Evolutionary conservation across 2,888 invertebrate species (phyloP).

Genomic region (Rhagonycha fulva): DNA sequence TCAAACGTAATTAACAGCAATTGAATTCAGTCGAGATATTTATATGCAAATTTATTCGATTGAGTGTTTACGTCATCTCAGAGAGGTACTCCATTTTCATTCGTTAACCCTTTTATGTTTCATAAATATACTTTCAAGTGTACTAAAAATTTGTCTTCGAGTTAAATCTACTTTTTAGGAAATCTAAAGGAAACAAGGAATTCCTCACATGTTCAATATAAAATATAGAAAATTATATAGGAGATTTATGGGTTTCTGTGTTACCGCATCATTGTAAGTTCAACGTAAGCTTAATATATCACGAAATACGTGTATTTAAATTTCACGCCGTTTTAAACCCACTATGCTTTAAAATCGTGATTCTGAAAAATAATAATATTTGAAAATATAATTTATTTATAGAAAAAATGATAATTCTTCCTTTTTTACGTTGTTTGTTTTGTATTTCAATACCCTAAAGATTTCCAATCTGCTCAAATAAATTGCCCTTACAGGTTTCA

Average conservation of each 20-base stretch:
- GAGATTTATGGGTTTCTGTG: neutral
- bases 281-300: neutral
- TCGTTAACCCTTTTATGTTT: neutral
- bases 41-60: slow-evolving; percentile 24
- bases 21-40: slow-evolving; percentile 9
- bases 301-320: neutral
- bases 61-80: slow-evolving; percentile 17
- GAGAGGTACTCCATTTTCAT: slow-evolving; percentile 11
- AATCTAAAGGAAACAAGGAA: neutral
- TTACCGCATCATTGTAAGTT: neutral
- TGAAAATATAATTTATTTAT: no score
- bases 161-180: neutral
- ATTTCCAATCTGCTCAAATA: no score
- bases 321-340: neutral
- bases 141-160: neutral
- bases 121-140: neutral
- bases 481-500: no score
- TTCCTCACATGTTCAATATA: neutral
- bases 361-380: neutral
- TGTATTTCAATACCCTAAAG: no score
- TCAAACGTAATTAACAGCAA: slow-evolving; percentile 1
- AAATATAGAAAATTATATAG: neutral
- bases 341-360: neutral
- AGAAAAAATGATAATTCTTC: no score
- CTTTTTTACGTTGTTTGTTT: no score